Evolutionary conservation across 2,888 invertebrate species (phyloP).

Genomic region (Apodemia duryi): DNA sequence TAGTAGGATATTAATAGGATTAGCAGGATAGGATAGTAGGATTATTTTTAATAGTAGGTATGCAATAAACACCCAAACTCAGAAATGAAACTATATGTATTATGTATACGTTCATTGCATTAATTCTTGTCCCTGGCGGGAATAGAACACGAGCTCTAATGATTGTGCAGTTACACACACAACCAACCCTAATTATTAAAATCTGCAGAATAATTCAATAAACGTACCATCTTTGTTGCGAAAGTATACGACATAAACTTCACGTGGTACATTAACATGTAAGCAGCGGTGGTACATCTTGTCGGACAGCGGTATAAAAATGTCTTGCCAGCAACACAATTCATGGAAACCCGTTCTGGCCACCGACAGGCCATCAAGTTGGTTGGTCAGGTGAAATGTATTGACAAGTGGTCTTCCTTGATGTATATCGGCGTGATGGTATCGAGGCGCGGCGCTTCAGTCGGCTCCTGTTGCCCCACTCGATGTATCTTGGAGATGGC

Average conservation of each 20-base stretch:
- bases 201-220: slow-evolving; percentile 3
- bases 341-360: slow-evolving; percentile 68
- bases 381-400: slow-evolving; percentile 69
- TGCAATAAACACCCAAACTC: too few species aligned
- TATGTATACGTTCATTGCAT: too few species aligned
- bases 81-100: too few species aligned
- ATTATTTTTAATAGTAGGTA: too few species aligned
- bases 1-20: too few species aligned
- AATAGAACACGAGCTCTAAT: slow-evolving; percentile 25
- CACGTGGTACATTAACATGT: slow-evolving; percentile 56
- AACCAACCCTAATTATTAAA: slow-evolving; percentile 7
- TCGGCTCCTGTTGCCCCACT: slow-evolving; percentile 65
- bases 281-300: slow-evolving; percentile 50
- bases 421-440: slow-evolving; percentile 76
- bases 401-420: slow-evolving; percentile 79
- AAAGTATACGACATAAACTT: slow-evolving; percentile 38
- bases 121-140: background rate
- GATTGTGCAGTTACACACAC: too few species aligned
- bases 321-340: slow-evolving; percentile 66
- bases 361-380: slow-evolving; percentile 64
- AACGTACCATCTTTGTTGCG: background rate
- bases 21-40: too few species aligned
- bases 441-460: slow-evolving; percentile 73
- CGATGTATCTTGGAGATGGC: slow-evolving; percentile 69
- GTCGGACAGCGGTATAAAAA: slow-evolving; percentile 68